Conservation (phyloP, 1,140 invertebrate species). For the Drosophila chauvacae region DNA sequence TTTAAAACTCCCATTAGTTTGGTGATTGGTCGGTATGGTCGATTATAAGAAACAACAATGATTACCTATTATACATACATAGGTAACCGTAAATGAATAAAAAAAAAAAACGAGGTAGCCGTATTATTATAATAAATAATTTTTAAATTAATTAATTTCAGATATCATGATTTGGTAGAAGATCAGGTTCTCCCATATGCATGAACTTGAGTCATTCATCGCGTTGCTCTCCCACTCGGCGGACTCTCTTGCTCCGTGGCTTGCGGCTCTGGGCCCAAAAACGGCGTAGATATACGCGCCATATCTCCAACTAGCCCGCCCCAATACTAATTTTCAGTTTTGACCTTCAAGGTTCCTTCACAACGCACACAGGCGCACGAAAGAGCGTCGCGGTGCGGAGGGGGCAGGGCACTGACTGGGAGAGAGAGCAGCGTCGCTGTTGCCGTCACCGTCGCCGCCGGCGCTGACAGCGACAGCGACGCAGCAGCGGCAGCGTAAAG, state of each 20-base stretch:
- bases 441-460: conserved; percentile 5
- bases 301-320: conserved; percentile 56
- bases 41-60: not conserved
- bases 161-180: not conserved
- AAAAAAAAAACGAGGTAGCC: not conserved
- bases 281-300: conserved; percentile 19
- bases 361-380: conserved; percentile 55
- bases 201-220: conserved; percentile 42
- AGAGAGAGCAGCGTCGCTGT: conserved; percentile 23
- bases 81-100: not conserved
- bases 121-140: not conserved
- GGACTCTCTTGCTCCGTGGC: not conserved
- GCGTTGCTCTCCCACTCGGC: conserved; percentile 1
- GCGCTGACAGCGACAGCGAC: conserved; percentile 6
- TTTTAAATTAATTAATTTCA: not conserved
- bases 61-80: not conserved
- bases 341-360: conserved; percentile 85
- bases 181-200: not conserved
- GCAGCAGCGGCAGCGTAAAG: conserved; percentile 45
- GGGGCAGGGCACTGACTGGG: not conserved
- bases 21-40: too few relatives aligned
- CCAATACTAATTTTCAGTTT: conserved; percentile 83
- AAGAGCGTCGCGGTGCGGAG: conserved; percentile 1
- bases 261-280: conserved; percentile 14
- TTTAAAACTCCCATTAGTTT: not conserved